These are phyloP conservation scores for Anthophora plumipes DNA, from an alignment of 2,888 invertebrate genomes.

Conservation along the genomic window DNA sequence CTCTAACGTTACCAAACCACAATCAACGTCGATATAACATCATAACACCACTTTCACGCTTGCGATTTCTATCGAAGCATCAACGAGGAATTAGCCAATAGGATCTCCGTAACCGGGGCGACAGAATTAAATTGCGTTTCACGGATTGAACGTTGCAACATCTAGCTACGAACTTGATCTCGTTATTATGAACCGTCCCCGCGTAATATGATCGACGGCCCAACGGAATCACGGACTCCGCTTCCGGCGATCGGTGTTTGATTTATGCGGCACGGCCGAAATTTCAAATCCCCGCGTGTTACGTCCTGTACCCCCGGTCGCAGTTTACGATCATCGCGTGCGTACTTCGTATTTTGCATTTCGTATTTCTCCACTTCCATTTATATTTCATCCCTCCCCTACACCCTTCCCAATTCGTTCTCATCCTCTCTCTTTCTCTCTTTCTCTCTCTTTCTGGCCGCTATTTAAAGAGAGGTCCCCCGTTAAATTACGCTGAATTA, in stretches of 20 bases:
- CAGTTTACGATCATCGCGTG: slow-evolving; percentile 45
- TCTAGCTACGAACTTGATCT: slow-evolving; percentile 37
- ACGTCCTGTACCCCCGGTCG: background rate
- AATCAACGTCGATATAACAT: slow-evolving; percentile 13
- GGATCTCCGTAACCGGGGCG: background rate
- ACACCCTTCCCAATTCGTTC: background rate
- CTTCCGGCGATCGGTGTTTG: slow-evolving; percentile 40
- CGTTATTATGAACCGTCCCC: slow-evolving; percentile 32
- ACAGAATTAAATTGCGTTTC: slow-evolving; percentile 25
- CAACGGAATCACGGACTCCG: slow-evolving; percentile 38
- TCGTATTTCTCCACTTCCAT: slow-evolving; percentile 17
- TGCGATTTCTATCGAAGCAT: background rate
- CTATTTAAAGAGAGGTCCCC: slow-evolving; percentile 1
- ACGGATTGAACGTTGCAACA: slow-evolving; percentile 1
- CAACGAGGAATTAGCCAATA: background rate
- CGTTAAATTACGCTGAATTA: slow-evolving; percentile 46
- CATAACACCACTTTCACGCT: background rate
- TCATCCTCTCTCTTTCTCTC: background rate
- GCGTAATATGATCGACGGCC: slow-evolving; percentile 46
- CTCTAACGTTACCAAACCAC: background rate
- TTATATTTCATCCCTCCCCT: slow-evolving; percentile 25
- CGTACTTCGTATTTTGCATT: slow-evolving; percentile 35
- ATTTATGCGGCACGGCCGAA: slow-evolving; percentile 41
- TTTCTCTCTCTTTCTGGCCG: background rate
- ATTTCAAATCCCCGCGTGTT: slow-evolving; percentile 36